Conservation (phyloP, 2,888 invertebrate species). For the Xestia ashworthii region DNA sequence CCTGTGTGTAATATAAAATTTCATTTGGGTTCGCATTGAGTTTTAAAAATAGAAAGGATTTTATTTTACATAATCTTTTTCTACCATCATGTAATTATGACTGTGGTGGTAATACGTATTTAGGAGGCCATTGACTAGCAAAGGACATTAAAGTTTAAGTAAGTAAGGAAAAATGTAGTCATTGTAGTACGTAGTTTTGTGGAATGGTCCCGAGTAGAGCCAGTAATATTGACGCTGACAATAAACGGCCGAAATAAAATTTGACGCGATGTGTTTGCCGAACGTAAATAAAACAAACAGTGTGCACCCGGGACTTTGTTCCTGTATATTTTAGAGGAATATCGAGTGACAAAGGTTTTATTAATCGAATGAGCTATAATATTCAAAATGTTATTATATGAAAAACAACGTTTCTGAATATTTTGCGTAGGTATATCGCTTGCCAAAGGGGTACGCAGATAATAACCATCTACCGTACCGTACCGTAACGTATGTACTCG, state of each 20-base stretch:
- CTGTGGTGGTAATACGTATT: background rate
- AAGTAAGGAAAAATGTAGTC: background rate
- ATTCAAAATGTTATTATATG: background rate
- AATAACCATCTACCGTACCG: background rate
- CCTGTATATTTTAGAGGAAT: slow-evolving; percentile 28
- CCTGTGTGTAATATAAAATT: slow-evolving; percentile 13
- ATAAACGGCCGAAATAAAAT: slow-evolving; percentile 52
- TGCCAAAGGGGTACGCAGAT: background rate
- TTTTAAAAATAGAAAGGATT: slow-evolving; percentile 7
- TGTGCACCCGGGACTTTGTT: slow-evolving; percentile 24
- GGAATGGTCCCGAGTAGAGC: slow-evolving; percentile 19
- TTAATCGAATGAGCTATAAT: slow-evolving; percentile 20
- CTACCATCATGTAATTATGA: background rate
- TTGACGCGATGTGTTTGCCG: slow-evolving; percentile 50
- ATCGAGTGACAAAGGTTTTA: slow-evolving; percentile 13
- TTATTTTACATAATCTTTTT: background rate
- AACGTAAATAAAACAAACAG: slow-evolving; percentile 54
- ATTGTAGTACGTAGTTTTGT: slow-evolving; percentile 22
- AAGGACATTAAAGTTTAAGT: background rate
- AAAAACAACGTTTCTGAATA: background rate
- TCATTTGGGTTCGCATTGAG: slow-evolving; percentile 17
- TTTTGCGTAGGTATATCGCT: background rate
- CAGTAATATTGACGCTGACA: slow-evolving; percentile 43
- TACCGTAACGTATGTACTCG: background rate
- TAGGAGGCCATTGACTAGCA: background rate